Conservation (phyloP, 2,113 vertebrate genomes). For the Suncus etruscus region DNA sequence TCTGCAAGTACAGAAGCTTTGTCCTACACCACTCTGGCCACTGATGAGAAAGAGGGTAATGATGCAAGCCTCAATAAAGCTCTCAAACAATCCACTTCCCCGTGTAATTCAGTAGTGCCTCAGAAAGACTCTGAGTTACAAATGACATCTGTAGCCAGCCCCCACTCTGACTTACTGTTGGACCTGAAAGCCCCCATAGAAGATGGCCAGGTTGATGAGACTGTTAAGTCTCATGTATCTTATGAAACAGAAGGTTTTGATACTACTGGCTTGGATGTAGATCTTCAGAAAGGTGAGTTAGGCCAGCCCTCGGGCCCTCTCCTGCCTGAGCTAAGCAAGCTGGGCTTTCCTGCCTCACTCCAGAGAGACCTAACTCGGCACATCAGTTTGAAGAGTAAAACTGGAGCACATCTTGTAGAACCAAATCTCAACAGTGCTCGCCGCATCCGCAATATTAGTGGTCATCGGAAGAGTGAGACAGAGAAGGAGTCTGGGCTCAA, state of each 20-base stretch:
- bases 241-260: constrained; percentile 87
- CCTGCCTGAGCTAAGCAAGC: constrained; percentile 91
- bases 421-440: constrained; percentile 97
- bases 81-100: constrained; percentile 16
- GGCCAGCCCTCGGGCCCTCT: constrained; percentile 79
- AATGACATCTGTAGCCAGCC: constrained; percentile 53
- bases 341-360: constrained; percentile 93
- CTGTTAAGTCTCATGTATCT: constrained; percentile 78
- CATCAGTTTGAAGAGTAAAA: constrained; percentile 94
- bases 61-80: constrained; percentile 50
- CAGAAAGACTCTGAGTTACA: constrained; percentile 72
- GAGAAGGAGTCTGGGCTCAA: constrained; percentile 97
- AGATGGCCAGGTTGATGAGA: constrained; percentile 72
- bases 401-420: constrained; percentile 89
- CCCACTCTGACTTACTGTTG: constrained; percentile 64
- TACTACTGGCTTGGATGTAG: constrained; percentile 87
- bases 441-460: constrained; percentile 93
- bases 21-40: constrained; percentile 19
- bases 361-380: constrained; percentile 96
- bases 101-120: constrained; percentile 51
- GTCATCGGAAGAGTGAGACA: constrained; percentile 89
- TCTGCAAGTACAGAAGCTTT: constrained; percentile 67
- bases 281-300: constrained; percentile 86
- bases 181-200: constrained; percentile 82
- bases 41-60: constrained; percentile 69